Percentiles rank a stretch among this genome's conserved stretches.
phyloP scores from a whole-genome alignment of 1,140 invertebrate species.

The Drosophila elegans region DNA sequence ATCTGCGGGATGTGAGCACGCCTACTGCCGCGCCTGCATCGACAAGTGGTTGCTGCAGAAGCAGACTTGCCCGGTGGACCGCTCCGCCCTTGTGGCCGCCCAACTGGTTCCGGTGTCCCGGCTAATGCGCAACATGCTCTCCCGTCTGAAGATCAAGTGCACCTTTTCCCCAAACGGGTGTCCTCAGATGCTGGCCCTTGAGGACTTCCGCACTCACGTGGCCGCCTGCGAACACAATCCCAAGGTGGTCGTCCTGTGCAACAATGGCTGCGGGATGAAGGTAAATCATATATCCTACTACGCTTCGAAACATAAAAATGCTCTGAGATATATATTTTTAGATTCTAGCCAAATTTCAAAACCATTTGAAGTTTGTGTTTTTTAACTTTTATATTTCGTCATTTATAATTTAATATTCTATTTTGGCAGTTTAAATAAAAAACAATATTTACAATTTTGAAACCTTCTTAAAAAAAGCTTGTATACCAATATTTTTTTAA shows the following conservation, averaged over 20 bases:
- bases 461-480: too few relatives aligned
- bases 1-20: slow-evolving; percentile 58
- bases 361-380: too few relatives aligned
- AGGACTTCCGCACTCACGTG: slow-evolving; percentile 56
- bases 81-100: slow-evolving; percentile 18
- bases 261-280: slow-evolving; percentile 55
- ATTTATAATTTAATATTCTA: too few relatives aligned
- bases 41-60: slow-evolving; percentile 62
- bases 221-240: slow-evolving; percentile 52
- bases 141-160: slow-evolving; percentile 53
- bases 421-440: too few relatives aligned
- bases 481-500: too few relatives aligned
- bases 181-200: slow-evolving; percentile 16
- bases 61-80: slow-evolving; percentile 61
- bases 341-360: too few relatives aligned
- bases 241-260: slow-evolving; percentile 51
- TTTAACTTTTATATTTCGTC: too few relatives aligned
- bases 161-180: slow-evolving; percentile 49
- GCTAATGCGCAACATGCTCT: slow-evolving; percentile 68
- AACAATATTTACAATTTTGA: too few relatives aligned
- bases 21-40: slow-evolving; percentile 60
- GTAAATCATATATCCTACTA: not conserved
- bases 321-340: too few relatives aligned
- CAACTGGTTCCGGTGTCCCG: slow-evolving; percentile 51
- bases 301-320: too few relatives aligned